Evolutionary conservation across 2,888 invertebrate species (phyloP), one percentile per base, ranked within the genome.

Genomic region (Cosmia pyralina): DNA sequence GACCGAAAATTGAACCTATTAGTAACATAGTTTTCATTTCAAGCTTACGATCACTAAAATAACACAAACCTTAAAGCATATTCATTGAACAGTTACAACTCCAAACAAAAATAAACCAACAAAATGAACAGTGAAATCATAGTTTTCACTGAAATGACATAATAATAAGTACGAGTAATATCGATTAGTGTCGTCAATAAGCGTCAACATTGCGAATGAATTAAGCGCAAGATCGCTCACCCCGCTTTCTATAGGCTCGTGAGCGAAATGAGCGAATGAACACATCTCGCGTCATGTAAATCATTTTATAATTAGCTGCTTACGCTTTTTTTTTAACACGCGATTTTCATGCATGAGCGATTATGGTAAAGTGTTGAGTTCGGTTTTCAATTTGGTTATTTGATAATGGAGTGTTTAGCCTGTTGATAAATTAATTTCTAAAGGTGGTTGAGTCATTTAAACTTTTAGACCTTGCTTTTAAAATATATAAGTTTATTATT

Each of bases 161-260:
- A 88, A 90, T 88, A 86, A 85, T 87, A 86, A 87, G 84, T n/a
- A n/a, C n/a, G n/a, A n/a, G n/a, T 86, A 85, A 86, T 76, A 74
- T 71, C 83, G 85, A 86, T 86, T 85, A 88, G 76, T 73, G 68
- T 71, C 72, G 72, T 58, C 73, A 60, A 55, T 65, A 76, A 75
- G 72, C 82, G 82, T 82, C 66, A 80, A 83, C 58, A 84, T 82
- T 72, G 70, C 82, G 73, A 88, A 87, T 87, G 76, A 88, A 88
- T 89, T 85, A 78, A 73, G 63, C 44, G 38, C 8, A 60, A 76
- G 88, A 87, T 77, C 87, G 83, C 77, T 84, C 85, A 90, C 83
- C 87, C 66, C 85, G 69, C 88, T 89, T 90, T 89, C 89, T 85
- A 87, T 74, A 77, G 71, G 81, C 79, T 83, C 46, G 72, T 66